A percentile compares a stretch with the other conserved stretches of the same genome.
Conservation (phyloP, 2,888 invertebrate genomes). For the Steinernema scapterisci region DNA sequence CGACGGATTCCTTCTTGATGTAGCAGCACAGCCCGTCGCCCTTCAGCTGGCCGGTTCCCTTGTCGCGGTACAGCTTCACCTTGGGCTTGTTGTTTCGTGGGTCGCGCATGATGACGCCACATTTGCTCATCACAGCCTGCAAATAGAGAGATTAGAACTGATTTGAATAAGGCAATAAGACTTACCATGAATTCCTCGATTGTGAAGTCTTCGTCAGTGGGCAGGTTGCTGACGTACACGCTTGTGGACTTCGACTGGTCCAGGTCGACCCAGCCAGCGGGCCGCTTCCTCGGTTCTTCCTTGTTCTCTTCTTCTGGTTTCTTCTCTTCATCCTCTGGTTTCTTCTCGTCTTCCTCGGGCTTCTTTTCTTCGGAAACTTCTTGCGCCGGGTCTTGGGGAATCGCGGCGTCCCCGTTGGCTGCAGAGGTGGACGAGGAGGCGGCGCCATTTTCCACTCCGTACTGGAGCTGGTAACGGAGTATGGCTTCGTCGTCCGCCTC, state of each 20-base stretch:
- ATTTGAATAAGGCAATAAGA: background rate
- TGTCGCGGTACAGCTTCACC: conserved; percentile 87
- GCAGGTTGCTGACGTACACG: conserved; percentile 92
- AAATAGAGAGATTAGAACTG: conserved; percentile 77
- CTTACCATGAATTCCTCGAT: conserved; percentile 74
- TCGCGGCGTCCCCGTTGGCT: conserved; percentile 78
- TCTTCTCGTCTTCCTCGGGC: conserved; percentile 35
- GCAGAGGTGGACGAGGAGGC: conserved; percentile 95
- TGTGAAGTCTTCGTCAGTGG: conserved; percentile 77
- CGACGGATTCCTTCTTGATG: conserved; percentile 49
- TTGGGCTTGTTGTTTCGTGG: conserved; percentile 79
- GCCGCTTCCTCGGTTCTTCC: conserved; percentile 37
- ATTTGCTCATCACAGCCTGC: conserved; percentile 90
- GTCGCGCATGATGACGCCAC: conserved; percentile 90
- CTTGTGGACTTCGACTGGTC: conserved; percentile 87
- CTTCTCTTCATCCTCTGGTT: conserved; percentile 37
- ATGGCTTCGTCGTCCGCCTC: conserved; percentile 84
- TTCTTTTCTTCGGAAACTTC: conserved; percentile 31
- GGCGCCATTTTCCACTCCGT: conserved; percentile 81
- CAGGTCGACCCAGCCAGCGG: conserved; percentile 85
- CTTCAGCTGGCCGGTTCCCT: conserved; percentile 78
- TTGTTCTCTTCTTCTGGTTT: conserved; percentile 12
- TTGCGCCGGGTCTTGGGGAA: conserved; percentile 39
- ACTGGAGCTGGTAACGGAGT: background rate
- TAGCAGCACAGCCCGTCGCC: conserved; percentile 91